Conservation (phyloP, 2,888 invertebrate genomes). For the Emmelina monodactyla region DNA sequence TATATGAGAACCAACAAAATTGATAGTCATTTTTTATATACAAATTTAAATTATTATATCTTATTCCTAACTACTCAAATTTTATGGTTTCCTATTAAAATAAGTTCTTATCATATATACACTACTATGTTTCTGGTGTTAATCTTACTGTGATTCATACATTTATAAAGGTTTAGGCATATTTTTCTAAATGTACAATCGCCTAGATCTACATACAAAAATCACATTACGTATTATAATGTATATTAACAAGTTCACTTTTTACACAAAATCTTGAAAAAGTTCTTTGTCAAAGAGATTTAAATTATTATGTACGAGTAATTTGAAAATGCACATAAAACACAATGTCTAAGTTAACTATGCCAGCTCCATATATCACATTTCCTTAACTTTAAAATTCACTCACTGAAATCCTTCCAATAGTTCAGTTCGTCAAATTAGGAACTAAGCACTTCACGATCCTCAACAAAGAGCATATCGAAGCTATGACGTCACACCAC, state of each 20-base stretch:
- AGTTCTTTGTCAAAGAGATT: background rate
- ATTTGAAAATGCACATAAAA: background rate
- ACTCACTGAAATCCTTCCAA: background rate
- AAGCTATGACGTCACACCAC: constrained; percentile 73
- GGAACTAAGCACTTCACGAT: constrained; percentile 66
- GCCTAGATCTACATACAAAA: constrained; percentile 51
- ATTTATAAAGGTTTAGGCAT: constrained; percentile 41
- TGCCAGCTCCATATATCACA: background rate
- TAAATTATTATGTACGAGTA: background rate
- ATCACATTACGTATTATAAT: constrained; percentile 14
- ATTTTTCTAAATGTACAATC: constrained; percentile 49
- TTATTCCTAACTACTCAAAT: background rate
- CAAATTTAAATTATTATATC: constrained; percentile 6
- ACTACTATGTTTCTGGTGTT: constrained; percentile 61
- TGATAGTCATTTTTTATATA: constrained; percentile 14
- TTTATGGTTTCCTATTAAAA: constrained; percentile 26
- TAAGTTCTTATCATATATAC: constrained; percentile 56
- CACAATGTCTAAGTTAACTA: background rate
- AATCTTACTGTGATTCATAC: constrained; percentile 63
- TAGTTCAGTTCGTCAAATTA: constrained; percentile 38
- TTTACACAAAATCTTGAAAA: background rate
- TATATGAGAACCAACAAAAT: constrained; percentile 2
- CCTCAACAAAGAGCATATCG: constrained; percentile 63
- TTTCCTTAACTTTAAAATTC: background rate
- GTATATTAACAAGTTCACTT: constrained; percentile 17